Conservation (phyloP, 2,888 invertebrate species). For the Hydrotaea cyrtoneurina region DNA sequence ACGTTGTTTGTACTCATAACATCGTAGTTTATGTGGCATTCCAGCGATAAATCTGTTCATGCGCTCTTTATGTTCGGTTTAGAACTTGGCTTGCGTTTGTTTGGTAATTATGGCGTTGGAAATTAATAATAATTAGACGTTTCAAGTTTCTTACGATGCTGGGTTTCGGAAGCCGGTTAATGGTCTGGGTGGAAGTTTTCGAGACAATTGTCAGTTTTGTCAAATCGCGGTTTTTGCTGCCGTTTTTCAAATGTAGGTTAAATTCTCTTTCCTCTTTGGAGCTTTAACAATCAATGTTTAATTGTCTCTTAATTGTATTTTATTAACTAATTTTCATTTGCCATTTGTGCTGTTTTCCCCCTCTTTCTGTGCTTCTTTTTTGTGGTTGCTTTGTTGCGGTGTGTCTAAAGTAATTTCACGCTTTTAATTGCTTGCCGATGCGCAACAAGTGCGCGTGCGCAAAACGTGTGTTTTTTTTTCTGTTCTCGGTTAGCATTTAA, state of each 20-base stretch:
- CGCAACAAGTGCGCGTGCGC: slow-evolving; percentile 71
- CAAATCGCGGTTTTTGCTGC: not conserved
- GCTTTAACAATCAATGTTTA: slow-evolving; percentile 61
- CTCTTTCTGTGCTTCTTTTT: no score
- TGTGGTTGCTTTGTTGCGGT: slow-evolving; percentile 19
- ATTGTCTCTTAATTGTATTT: slow-evolving; percentile 64
- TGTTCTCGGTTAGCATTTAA: slow-evolving; percentile 11
- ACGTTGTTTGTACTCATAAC: not conserved
- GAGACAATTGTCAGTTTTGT: not conserved
- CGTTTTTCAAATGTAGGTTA: slow-evolving; percentile 53
- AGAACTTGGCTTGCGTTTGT: slow-evolving; percentile 46
- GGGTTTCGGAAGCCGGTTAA: not conserved
- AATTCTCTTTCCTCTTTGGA: slow-evolving; percentile 32
- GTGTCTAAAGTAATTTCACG: slow-evolving; percentile 75
- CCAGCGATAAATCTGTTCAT: slow-evolving; percentile 43
- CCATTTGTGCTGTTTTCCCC: slow-evolving; percentile 1
- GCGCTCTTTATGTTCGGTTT: slow-evolving; percentile 31
- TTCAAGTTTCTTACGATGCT: not conserved
- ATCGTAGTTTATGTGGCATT: slow-evolving; percentile 42
- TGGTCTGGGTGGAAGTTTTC: not conserved
- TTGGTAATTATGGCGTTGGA: slow-evolving; percentile 52
- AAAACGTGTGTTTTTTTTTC: slow-evolving; percentile 64
- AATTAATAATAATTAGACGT: slow-evolving; percentile 36
- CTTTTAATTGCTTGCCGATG: slow-evolving; percentile 75
- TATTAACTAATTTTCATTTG: slow-evolving; percentile 42